Evolutionary conservation across 2,888 invertebrate species (phyloP).

Genomic region (Unio pictorum): DNA sequence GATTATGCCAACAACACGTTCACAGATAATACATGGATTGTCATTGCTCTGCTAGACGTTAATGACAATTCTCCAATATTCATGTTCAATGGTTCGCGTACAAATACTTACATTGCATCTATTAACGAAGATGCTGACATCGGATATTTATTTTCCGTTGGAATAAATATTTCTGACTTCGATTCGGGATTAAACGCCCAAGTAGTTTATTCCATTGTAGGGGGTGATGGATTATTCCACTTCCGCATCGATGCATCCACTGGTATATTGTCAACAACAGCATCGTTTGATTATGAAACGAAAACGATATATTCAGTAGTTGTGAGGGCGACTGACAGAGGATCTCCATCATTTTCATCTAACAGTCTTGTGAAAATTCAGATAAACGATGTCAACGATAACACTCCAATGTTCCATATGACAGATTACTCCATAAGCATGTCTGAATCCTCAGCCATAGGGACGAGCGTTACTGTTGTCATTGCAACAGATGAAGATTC

Average conservation of each 20-base stretch:
- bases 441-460: conserved; percentile 1
- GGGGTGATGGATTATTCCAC: conserved; percentile 29
- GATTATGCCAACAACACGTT: conserved; percentile 6
- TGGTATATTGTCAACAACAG: conserved; percentile 33
- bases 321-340: conserved; percentile 45
- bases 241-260: conserved; percentile 31
- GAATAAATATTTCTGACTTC: conserved; percentile 1
- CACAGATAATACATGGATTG: conserved; percentile 41
- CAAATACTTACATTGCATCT: conserved; percentile 20
- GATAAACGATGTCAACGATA: conserved; percentile 48
- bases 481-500: conserved; percentile 2
- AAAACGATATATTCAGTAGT: conserved; percentile 30
- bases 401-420: conserved; percentile 22
- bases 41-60: conserved; percentile 42
- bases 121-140: conserved; percentile 26
- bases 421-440: conserved; percentile 2
- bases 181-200: too few relatives aligned
- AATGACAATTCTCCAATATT: conserved; percentile 49
- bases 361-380: conserved; percentile 24
- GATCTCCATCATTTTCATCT: conserved; percentile 16
- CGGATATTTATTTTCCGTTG: conserved; percentile 22
- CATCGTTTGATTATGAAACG: conserved; percentile 50
- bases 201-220: conserved; percentile 18
- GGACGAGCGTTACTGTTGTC: conserved; percentile 2
- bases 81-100: conserved; percentile 21